Conservation (phyloP, 2,888 invertebrate genomes). For the Anaspis maculata region DNA sequence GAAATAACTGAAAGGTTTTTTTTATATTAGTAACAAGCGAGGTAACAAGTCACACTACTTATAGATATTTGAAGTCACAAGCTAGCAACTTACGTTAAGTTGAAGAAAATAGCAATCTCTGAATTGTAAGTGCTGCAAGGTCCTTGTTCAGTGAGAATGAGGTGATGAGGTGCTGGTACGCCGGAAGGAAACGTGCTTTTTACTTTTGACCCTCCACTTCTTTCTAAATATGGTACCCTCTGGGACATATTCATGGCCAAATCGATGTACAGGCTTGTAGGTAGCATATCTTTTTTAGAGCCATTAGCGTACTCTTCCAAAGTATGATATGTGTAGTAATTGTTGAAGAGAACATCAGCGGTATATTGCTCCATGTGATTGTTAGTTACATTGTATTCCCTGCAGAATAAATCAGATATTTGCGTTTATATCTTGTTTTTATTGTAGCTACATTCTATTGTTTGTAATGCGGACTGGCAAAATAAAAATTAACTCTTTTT, state of each 20-base stretch:
- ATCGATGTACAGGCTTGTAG: slow-evolving; percentile 6
- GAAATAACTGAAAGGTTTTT: too few relatives aligned
- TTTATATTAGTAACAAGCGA: too few relatives aligned
- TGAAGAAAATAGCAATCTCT: slow-evolving; percentile 3
- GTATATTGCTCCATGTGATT: too few relatives aligned
- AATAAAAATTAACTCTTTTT: too few relatives aligned
- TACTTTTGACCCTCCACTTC: not conserved
- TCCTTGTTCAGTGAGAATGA: slow-evolving; percentile 8
- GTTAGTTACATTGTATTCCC: too few relatives aligned
- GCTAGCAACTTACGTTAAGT: slow-evolving; percentile 5
- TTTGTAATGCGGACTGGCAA: too few relatives aligned
- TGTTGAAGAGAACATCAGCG: slow-evolving; percentile 6
- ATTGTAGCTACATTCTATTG: too few relatives aligned
- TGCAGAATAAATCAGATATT: too few relatives aligned
- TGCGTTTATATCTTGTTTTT: too few relatives aligned
- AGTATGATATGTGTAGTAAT: slow-evolving; percentile 6
- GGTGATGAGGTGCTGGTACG: not conserved
- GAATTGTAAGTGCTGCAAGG: slow-evolving; percentile 6
- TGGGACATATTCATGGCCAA: not conserved
- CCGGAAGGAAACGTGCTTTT: not conserved
- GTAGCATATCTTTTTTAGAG: slow-evolving; percentile 3
- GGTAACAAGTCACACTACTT: too few relatives aligned
- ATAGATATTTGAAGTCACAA: slow-evolving; percentile 1
- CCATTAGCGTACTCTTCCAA: slow-evolving; percentile 9
- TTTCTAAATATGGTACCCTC: not conserved